phyloP scores from a whole-genome alignment of 2,888 invertebrate genomes.

The Pyrgus malvae region DNA sequence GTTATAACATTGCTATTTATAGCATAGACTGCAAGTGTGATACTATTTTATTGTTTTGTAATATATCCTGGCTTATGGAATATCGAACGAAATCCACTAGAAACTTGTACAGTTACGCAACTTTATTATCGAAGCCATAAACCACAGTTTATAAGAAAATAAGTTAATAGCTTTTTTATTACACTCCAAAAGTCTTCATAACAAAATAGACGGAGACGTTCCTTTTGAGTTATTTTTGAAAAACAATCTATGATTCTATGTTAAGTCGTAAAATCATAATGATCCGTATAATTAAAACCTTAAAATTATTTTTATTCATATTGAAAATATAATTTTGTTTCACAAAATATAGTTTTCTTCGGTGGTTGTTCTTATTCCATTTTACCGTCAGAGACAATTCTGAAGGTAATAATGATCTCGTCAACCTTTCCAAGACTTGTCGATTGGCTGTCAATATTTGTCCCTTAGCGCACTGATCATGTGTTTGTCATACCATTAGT shows the following conservation, averaged over 20 bases:
- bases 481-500: constrained; percentile 35
- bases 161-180: constrained; percentile 22
- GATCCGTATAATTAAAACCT: not conserved
- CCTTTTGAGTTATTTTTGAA: constrained; percentile 6
- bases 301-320: not conserved
- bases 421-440: constrained; percentile 38
- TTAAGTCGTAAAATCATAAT: constrained; percentile 13
- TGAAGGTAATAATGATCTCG: constrained; percentile 40
- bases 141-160: constrained; percentile 12
- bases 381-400: no score
- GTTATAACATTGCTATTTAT: no score
- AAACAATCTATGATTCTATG: constrained; percentile 4
- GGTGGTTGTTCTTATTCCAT: not conserved
- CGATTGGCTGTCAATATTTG: constrained; percentile 53
- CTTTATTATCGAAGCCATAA: constrained; percentile 13
- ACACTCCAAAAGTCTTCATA: not conserved
- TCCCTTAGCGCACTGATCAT: constrained; percentile 24
- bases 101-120: no score
- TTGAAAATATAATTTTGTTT: no score
- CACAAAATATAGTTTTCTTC: not conserved
- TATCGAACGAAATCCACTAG: no score
- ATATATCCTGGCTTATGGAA: no score
- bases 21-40: no score
- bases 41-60: no score
- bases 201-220: constrained; percentile 7